Evolutionary conservation across 37 sponge, comb jelly and placozoan species (phyloP).

Genomic region (Agelas oroides): DNA sequence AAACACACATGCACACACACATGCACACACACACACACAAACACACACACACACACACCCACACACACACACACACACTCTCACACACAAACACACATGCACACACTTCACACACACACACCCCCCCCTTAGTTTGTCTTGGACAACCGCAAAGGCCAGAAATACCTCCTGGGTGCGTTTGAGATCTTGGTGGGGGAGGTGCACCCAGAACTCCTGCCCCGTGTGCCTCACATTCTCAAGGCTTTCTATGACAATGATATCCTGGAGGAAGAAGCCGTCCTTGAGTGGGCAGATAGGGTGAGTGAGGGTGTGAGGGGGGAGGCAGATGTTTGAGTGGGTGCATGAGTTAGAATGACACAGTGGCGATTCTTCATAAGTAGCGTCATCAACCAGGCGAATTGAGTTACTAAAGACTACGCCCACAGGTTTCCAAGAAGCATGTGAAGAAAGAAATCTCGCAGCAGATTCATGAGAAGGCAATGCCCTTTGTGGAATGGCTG

Average conservation of each 20-base stretch:
- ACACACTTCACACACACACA: too few relatives aligned
- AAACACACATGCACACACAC: not conserved
- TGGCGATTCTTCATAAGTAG: too few relatives aligned
- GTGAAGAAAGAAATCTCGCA: conserved; percentile 72
- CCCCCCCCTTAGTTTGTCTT: conserved; percentile 77
- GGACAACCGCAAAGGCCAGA: conserved; percentile 91
- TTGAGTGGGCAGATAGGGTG: conserved; percentile 97
- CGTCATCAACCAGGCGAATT: too few relatives aligned
- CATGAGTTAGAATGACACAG: conserved; percentile 4
- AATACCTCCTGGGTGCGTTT: conserved; percentile 87
- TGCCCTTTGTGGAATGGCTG: conserved; percentile 90
- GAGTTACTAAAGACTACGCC: too few relatives aligned
- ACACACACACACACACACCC: too few relatives aligned
- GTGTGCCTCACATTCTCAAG: conserved; percentile 92
- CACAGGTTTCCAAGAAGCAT: conserved; percentile 86
- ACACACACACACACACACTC: too few relatives aligned
- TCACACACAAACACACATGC: too few relatives aligned
- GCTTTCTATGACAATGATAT: conserved; percentile 94
- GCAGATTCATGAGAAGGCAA: conserved; percentile 84
- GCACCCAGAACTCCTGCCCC: conserved; percentile 81
- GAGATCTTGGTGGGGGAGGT: conserved; percentile 90
- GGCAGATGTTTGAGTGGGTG: not conserved
- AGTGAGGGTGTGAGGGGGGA: not conserved
- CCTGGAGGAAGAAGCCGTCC: conserved; percentile 91
- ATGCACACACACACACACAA: too few relatives aligned